phyloP scores from a whole-genome alignment of 2,888 invertebrate genomes.

The Adineta ricciae region DNA sequence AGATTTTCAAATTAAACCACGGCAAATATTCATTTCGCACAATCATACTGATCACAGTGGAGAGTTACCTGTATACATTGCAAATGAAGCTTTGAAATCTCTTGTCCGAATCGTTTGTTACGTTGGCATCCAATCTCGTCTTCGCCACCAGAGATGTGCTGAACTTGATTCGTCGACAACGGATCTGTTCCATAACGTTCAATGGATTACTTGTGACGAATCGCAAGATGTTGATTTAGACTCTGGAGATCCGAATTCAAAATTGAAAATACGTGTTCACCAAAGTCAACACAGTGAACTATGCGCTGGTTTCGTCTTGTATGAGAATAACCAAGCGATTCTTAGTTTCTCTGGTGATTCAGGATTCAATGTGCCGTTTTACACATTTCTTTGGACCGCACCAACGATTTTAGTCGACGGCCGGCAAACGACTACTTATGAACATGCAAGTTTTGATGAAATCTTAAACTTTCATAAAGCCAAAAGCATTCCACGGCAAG shows the following conservation, averaged over 20 bases:
- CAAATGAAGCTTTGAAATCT: background rate
- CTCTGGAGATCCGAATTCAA: background rate
- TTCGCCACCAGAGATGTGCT: background rate
- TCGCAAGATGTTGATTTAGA: background rate
- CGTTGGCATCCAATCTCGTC: background rate
- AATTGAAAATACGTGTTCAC: background rate
- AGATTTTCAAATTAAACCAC: background rate
- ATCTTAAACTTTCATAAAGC: background rate
- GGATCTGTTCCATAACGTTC: background rate
- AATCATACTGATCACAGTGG: constrained; percentile 14
- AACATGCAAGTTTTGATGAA: constrained; percentile 11
- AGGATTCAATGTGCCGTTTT: background rate
- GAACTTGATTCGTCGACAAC: background rate
- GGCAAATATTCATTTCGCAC: background rate
- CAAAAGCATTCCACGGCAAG: background rate
- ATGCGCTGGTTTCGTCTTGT: constrained; percentile 1
- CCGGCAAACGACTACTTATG: background rate
- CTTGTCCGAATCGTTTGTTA: background rate
- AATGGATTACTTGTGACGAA: background rate
- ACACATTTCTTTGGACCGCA: background rate
- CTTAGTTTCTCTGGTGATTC: background rate
- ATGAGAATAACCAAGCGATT: background rate
- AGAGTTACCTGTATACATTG: constrained; percentile 10
- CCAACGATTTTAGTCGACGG: background rate
- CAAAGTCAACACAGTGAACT: constrained; percentile 16